Evolutionary conservation across 2,113 vertebrate species (phyloP), one percentile per base, ranked within the genome.

Genomic region (Rutilus rutilus): DNA sequence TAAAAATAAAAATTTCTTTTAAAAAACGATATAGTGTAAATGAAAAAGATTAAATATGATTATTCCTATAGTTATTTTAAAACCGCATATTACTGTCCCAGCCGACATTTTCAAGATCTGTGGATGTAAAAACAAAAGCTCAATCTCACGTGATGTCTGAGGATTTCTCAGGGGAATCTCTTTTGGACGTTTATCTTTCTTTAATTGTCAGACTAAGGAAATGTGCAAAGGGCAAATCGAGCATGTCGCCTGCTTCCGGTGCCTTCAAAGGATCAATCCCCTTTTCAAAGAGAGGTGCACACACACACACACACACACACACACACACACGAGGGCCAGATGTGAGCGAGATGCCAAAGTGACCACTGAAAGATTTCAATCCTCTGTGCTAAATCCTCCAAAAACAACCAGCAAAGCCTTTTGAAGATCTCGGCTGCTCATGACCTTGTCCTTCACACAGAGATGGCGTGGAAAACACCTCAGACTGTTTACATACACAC

Each of bases 261-360:
- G 23, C 50, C 90, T 92, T 90, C 91, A 91, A 93, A 94, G 94
- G 39, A 87, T 85, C 19, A 67, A 82, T 79, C 86, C 90, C 33
- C 86, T 88, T 89, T 91, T 94, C 91, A 94, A 92, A 89, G 87
- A 82, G 85, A 23, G 71, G 84, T 90, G 88, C 85, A 89, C 93
- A 93, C 92, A 94, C 93, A 30, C 30, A 30, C 30, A 33, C 33
- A 33, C 33, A 33, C 33, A 33, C 33, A 33, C 33, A 89, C 75
- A 87, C 78, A 84, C 87, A 87, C 93, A 93, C 92, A 94, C 93
- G 93, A 93, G 88, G 71, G 85, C 92, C 94, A 95, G 92, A 94
- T 94, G 93, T 92, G 91, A 92, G 52, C 5, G 87, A 59, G 78
- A 50, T 86, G 85, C 88, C 86, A 83, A 88, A 64, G 27, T 92